Evolutionary conservation across 2,888 invertebrate genomes (phyloP).

Genomic region (Perizoma flavofasciatum): DNA sequence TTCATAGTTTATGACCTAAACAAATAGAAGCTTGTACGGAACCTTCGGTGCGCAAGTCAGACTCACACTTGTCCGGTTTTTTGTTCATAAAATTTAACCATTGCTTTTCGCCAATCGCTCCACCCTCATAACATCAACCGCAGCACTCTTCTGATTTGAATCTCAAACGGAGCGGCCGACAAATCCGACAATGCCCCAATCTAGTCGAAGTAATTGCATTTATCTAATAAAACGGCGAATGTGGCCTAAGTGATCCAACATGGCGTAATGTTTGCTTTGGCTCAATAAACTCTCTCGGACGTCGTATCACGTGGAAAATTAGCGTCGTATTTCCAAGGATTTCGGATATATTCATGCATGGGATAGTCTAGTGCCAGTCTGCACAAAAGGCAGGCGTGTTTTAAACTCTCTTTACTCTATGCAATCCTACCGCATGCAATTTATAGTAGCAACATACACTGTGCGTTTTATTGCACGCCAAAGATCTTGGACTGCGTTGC

Average conservation of each 20-base stretch:
- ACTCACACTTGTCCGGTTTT: too few relatives aligned
- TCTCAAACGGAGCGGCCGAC: slow-evolving; percentile 39
- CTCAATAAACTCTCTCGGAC: slow-evolving; percentile 12
- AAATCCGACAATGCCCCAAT: slow-evolving; percentile 38
- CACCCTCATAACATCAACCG: slow-evolving; percentile 29
- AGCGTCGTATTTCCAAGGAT: neutral
- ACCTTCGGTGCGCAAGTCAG: too few relatives aligned
- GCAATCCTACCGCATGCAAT: too few relatives aligned
- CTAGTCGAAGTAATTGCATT: slow-evolving; percentile 46
- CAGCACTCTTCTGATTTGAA: slow-evolving; percentile 46
- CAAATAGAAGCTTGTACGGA: too few relatives aligned
- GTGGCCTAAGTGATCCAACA: slow-evolving; percentile 30
- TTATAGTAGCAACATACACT: too few relatives aligned
- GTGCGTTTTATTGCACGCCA: too few relatives aligned
- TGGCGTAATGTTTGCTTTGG: slow-evolving; percentile 10
- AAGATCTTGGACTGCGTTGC: too few relatives aligned
- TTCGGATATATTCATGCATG: too few relatives aligned
- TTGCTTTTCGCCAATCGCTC: slow-evolving; percentile 1
- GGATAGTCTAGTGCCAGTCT: too few relatives aligned
- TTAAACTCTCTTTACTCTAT: too few relatives aligned
- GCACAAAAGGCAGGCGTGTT: too few relatives aligned
- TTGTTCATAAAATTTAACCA: neutral
- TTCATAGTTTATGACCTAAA: too few relatives aligned
- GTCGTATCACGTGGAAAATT: slow-evolving; percentile 29
- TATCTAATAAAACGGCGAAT: slow-evolving; percentile 40